Base-by-base conservation (phyloP, 1,140 invertebrate species). In the Trinorchestia longiramus region DNA sequence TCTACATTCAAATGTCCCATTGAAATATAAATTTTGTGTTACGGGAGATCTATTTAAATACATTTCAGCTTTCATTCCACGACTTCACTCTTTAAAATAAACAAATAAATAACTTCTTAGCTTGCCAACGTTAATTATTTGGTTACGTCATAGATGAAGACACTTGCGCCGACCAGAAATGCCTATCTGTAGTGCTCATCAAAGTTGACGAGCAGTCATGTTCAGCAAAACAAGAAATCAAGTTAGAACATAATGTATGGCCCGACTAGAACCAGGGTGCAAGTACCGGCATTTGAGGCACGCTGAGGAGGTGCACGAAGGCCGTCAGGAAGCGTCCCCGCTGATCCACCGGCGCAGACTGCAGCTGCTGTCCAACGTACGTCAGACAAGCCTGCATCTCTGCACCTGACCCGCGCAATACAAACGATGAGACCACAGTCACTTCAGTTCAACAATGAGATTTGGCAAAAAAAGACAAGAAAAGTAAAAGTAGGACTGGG, bases 271-370 rank as follows among this genome's bases (percentile, higher is more conserved):
- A 11, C 62, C 11, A 77, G 36, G 28, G 28, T 28, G 1, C 8
- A 77, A 77, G 62, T 94, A 94, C 92, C 43, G 92, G 92, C 92
- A 94, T 45, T 43, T 43, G 41, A 47, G 92, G 43, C 41, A 94
- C 92, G 43, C 44, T 44, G 44, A 94, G 44, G 43, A 94, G 92
- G 43, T n/a, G 92, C 92, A 94, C 92, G 44, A 47, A 40, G 44
- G 92, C 92, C 15, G 92, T 11, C 15, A 94, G 92, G 92, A 42
- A 45, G 92, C 92, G 92, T 47, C 8, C 44, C 41, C 92, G 43
- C 43, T 45, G 92, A 28, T 94, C 92, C 92, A 94, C 47, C 8
- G 92, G 92, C 0, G 92, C 92, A 11, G 43, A 17, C 43, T 44
- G 43, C 40, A 94, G 92, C 92, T 47, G 92, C 92, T 45, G 6